phyloP scores from a whole-genome alignment of 2,797 vertebrate genomes.

The Kryptopterus vitreolus region DNA sequence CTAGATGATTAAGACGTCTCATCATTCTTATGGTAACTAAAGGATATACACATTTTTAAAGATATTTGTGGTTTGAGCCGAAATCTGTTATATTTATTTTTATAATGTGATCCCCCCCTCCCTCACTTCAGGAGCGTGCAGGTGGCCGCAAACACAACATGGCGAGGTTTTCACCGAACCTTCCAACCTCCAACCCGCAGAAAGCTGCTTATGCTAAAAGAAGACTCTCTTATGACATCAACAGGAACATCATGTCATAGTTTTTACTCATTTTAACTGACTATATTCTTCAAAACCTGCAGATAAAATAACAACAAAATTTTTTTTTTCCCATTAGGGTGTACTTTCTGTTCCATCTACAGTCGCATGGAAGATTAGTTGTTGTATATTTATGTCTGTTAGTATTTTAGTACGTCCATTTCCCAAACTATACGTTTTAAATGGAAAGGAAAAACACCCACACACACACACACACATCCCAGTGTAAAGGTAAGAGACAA shows the following conservation, averaged over 20 bases:
- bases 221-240: constrained; percentile 73
- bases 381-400: constrained; percentile 15
- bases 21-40: not conserved
- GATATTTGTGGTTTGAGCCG: not conserved
- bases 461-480: not conserved
- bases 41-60: not conserved
- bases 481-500: not conserved
- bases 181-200: constrained; percentile 67
- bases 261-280: constrained; percentile 19
- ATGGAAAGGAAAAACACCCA: not conserved
- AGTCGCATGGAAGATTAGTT: constrained; percentile 1
- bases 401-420: constrained; percentile 9
- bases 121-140: constrained; percentile 61
- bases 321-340: constrained; percentile 1
- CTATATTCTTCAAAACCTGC: constrained; percentile 15
- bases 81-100: not conserved
- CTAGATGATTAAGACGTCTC: too few relatives aligned
- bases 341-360: not conserved
- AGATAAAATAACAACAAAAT: constrained; percentile 8
- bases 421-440: not conserved
- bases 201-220: constrained; percentile 66
- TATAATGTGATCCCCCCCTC: not conserved
- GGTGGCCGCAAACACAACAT: constrained; percentile 54
- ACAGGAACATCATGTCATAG: constrained; percentile 67
- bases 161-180: constrained; percentile 67